Evolutionary conservation across 2,888 invertebrate genomes (phyloP).

Genomic region (Neoascia interrupta): DNA sequence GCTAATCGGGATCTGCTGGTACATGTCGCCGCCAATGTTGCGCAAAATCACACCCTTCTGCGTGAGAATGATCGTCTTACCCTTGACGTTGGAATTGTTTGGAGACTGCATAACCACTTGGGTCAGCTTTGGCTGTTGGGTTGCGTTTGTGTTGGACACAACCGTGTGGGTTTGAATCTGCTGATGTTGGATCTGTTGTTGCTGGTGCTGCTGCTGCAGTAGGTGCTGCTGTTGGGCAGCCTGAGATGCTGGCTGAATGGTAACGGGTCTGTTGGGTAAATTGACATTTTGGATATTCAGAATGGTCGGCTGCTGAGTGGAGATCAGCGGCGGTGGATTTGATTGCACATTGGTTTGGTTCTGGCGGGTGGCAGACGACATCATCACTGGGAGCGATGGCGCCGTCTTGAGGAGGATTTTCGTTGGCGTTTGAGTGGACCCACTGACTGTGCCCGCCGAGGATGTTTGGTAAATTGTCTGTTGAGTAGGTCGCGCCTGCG

Average conservation of each 20-base stretch:
- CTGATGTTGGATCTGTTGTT: slow-evolving; percentile 74
- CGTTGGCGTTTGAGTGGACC: slow-evolving; percentile 75
- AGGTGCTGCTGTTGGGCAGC: slow-evolving; percentile 79
- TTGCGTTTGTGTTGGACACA: slow-evolving; percentile 78
- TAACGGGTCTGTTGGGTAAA: slow-evolving; percentile 78
- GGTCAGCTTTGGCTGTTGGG: slow-evolving; percentile 79
- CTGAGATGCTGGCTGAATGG: slow-evolving; percentile 79
- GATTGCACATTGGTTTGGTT: slow-evolving; percentile 72
- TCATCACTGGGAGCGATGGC: slow-evolving; percentile 76
- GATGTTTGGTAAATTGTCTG: slow-evolving; percentile 77
- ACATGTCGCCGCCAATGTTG: slow-evolving; percentile 79
- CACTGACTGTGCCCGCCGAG: slow-evolving; percentile 70
- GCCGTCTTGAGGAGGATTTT: slow-evolving; percentile 79
- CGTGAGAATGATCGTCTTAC: slow-evolving; percentile 79
- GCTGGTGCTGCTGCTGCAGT: slow-evolving; percentile 78
- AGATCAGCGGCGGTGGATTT: slow-evolving; percentile 79
- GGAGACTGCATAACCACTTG: slow-evolving; percentile 78
- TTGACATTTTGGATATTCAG: slow-evolving; percentile 79
- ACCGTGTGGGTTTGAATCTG: slow-evolving; percentile 77
- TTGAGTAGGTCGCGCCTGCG: slow-evolving; percentile 74
- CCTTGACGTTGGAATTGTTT: slow-evolving; percentile 75
- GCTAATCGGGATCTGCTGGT: slow-evolving; percentile 79
- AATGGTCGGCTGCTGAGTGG: slow-evolving; percentile 76
- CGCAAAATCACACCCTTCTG: slow-evolving; percentile 79
- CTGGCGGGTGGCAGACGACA: slow-evolving; percentile 75